These are phyloP conservation scores for Agrochola circellaris DNA, from an alignment of 2,888 invertebrate genomes.

Conservation along the genomic window DNA sequence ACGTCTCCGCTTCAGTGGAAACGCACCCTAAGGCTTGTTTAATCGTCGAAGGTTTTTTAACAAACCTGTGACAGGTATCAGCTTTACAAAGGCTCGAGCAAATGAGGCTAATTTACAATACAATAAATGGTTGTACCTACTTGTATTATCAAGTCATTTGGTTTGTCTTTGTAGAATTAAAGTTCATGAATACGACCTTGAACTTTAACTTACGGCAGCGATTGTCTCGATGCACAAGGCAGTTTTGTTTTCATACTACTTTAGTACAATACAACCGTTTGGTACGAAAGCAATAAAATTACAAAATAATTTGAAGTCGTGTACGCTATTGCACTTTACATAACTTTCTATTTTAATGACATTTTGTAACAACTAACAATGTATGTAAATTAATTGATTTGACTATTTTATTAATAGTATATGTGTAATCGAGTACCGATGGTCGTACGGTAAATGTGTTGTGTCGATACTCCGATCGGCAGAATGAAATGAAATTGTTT, in stretches of 20 bases:
- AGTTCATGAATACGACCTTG: constrained; percentile 69
- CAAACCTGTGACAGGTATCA: constrained; percentile 38
- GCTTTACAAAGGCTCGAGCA: constrained; percentile 27
- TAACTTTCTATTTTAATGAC: constrained; percentile 65
- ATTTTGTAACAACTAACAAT: constrained; percentile 54
- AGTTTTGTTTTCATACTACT: constrained; percentile 37
- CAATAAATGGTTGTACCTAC: constrained; percentile 23
- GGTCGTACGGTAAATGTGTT: constrained; percentile 23
- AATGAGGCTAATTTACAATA: constrained; percentile 48
- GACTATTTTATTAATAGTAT: constrained; percentile 34
- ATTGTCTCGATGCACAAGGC: constrained; percentile 39
- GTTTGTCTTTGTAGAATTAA: constrained; percentile 52
- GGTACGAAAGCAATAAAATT: constrained; percentile 42
- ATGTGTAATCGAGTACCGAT: constrained; percentile 27
- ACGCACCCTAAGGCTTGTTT: constrained; percentile 40
- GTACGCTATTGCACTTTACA: constrained; percentile 52
- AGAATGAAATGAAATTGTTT: too few species aligned
- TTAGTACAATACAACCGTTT: constrained; percentile 31
- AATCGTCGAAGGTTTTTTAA: constrained; percentile 41
- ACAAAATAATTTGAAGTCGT: constrained; percentile 55
- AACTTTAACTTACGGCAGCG: constrained; percentile 62
- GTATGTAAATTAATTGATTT: constrained; percentile 55
- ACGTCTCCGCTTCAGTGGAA: too few species aligned
- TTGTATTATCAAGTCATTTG: constrained; percentile 47
- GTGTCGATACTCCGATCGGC: constrained; percentile 17